Conservation (phyloP, 2,113 vertebrate genomes). For the Aphyosemion australe region DNA sequence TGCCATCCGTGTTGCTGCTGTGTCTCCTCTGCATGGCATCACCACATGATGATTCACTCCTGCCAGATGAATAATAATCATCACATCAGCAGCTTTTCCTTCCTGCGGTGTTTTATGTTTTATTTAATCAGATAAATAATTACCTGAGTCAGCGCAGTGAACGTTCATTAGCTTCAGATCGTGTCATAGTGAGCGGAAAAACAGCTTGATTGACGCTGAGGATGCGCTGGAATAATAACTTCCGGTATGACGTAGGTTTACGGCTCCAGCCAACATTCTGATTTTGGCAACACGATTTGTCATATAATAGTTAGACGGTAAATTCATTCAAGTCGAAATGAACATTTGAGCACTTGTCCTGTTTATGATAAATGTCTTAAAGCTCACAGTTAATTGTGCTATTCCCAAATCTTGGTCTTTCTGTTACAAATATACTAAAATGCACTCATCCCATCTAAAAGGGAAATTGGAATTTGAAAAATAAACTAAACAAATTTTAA, state of each 20-base stretch:
- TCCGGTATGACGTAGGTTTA: constrained; percentile 48
- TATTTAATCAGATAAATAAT: accelerated
- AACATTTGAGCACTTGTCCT: too few species aligned
- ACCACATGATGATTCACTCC: constrained; percentile 77
- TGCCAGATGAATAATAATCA: constrained; percentile 42
- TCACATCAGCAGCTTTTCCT: neutral
- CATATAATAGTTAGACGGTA: neutral
- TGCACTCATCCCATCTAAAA: too few species aligned
- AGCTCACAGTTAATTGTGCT: too few species aligned
- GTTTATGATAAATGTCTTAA: too few species aligned
- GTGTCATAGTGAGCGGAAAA: constrained; percentile 24
- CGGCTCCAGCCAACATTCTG: constrained; percentile 50
- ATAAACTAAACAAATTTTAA: too few species aligned
- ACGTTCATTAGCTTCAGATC: neutral
- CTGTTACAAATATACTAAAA: too few species aligned
- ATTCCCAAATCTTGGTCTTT: too few species aligned
- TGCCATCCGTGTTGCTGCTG: constrained; percentile 95
- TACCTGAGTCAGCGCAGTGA: constrained; percentile 45
- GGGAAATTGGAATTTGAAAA: too few species aligned
- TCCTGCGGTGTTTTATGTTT: neutral
- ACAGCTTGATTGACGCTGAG: neutral
- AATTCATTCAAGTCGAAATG: too few species aligned
- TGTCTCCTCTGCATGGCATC: constrained; percentile 97
- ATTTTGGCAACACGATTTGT: neutral
- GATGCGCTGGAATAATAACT: constrained; percentile 17